A percentile compares a stretch with the other conserved stretches of the same genome.
Evolutionary conservation across 2,888 invertebrate genomes (phyloP).

Genomic region (Colostygia pectinataria): DNA sequence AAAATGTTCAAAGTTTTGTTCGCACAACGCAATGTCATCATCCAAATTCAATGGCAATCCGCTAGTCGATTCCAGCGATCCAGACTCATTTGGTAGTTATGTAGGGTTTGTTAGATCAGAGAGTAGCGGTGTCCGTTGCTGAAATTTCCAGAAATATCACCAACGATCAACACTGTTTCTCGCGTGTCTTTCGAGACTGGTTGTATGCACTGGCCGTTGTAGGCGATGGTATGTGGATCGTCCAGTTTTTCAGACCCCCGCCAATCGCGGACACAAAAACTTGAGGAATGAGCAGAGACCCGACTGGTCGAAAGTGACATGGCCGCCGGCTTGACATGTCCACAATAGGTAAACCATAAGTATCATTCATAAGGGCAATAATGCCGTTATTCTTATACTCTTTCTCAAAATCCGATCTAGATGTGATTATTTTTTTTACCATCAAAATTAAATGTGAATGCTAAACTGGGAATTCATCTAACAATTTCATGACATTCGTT

Average conservation of each 20-base stretch:
- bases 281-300: constrained; percentile 70
- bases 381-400: constrained; percentile 65
- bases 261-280: constrained; percentile 78
- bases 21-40: constrained; percentile 5
- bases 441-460: constrained; percentile 30
- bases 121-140: constrained; percentile 79
- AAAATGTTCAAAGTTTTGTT: constrained; percentile 62
- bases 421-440: constrained; percentile 66
- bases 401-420: constrained; percentile 49
- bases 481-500: constrained; percentile 20
- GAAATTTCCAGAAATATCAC: constrained; percentile 77
- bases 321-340: constrained; percentile 78
- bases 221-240: constrained; percentile 83
- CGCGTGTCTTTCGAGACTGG: constrained; percentile 62
- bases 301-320: constrained; percentile 75
- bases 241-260: constrained; percentile 83
- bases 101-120: constrained; percentile 50
- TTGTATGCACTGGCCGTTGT: constrained; percentile 76
- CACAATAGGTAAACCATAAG: constrained; percentile 81
- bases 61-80: constrained; percentile 63
- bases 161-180: constrained; percentile 76
- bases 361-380: constrained; percentile 80
- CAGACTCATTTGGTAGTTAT: constrained; percentile 58
- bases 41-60: constrained; percentile 54
- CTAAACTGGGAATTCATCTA: constrained; percentile 30